Conservation (phyloP, 2,113 vertebrate species). For the Otis tarda region DNA sequence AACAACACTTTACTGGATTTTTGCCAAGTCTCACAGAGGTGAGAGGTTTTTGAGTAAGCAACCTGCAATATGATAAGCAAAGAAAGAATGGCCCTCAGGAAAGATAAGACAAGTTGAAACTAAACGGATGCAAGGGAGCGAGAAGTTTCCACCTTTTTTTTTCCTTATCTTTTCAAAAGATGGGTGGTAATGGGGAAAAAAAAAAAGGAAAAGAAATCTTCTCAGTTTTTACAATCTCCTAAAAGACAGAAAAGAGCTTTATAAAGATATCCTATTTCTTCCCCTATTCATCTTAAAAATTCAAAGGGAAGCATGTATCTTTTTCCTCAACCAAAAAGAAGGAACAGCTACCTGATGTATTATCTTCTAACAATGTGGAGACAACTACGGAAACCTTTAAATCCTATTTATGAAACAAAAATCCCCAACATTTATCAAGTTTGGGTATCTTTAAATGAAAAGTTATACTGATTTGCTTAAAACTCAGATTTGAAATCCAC, state of each 20-base stretch:
- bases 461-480: neutral
- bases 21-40: neutral
- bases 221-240: neutral
- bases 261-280: neutral
- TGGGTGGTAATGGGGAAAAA: neutral
- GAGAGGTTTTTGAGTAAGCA: neutral
- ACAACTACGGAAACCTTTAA: neutral
- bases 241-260: neutral
- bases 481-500: neutral
- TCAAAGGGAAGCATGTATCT: neutral
- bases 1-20: neutral
- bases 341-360: neutral
- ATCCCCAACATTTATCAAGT: fast-evolving
- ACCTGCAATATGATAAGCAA: neutral
- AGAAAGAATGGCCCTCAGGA: neutral
- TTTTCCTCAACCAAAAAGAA: neutral
- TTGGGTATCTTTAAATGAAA: neutral
- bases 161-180: neutral
- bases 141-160: neutral
- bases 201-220: neutral
- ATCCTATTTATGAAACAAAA: neutral
- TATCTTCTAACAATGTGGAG: neutral
- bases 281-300: neutral
- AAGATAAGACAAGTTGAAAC: neutral
- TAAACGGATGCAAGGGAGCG: neutral